Percentiles rank a stretch among this genome's conserved stretches.
Evolutionary conservation across 2,888 invertebrate species (phyloP).

Genomic region (Pantelozetes paolii): DNA sequence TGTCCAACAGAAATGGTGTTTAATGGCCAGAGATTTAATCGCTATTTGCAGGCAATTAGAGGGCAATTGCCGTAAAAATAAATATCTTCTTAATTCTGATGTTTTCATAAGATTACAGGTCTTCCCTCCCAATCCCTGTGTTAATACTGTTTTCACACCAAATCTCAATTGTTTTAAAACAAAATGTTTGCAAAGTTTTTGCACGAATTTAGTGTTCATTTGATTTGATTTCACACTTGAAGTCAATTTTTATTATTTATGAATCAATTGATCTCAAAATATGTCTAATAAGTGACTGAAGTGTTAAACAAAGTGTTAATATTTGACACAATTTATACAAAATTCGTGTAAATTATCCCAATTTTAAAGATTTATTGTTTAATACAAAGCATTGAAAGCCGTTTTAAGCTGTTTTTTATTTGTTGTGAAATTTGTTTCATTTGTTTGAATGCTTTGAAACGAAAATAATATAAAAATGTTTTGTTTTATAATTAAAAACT

Average conservation of each 20-base stretch:
- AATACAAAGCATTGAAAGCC: neutral
- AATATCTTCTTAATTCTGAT: too few relatives aligned
- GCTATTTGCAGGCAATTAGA: too few relatives aligned
- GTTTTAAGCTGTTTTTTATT: neutral
- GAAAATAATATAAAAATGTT: too few relatives aligned
- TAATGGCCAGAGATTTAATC: too few relatives aligned
- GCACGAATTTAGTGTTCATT: slow-evolving; percentile 22
- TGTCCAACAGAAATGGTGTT: too few relatives aligned
- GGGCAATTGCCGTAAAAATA: too few relatives aligned
- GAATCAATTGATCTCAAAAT: neutral
- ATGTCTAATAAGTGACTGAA: neutral
- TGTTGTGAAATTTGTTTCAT: neutral
- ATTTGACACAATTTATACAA: neutral
- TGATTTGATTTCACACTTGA: slow-evolving; percentile 15
- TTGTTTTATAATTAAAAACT: too few relatives aligned
- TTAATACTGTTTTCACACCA: neutral
- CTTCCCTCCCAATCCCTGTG: neutral
- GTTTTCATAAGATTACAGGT: too few relatives aligned
- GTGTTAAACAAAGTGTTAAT: too few relatives aligned
- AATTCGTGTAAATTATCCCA: neutral
- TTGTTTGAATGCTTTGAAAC: neutral
- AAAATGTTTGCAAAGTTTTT: slow-evolving; percentile 1
- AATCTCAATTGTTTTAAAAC: neutral
- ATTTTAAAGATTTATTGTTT: neutral
- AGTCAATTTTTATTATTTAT: neutral